A percentile compares a stretch with the other conserved stretches of the same genome.
These are phyloP conservation scores for Phlogophora meticulosa DNA, from an alignment of 2,888 invertebrate species.

Conservation along the genomic window DNA sequence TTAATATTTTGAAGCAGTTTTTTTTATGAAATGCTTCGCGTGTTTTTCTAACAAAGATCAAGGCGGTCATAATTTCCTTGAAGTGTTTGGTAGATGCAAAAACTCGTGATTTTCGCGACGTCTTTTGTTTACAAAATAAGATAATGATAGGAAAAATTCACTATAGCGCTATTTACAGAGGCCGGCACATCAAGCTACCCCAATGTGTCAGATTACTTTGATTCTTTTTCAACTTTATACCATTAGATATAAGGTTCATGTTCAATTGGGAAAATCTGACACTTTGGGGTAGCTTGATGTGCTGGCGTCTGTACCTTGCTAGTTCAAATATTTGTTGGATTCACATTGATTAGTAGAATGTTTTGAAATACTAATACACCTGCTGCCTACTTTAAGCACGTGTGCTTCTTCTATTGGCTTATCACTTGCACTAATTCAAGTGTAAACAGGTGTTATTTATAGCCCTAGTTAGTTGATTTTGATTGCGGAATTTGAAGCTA, in stretches of 20 bases:
- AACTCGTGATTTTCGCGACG: not conserved
- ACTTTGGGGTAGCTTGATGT: too few species aligned
- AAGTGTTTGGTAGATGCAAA: too few species aligned
- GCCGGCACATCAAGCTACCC: too few species aligned
- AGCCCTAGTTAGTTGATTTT: conserved; percentile 28
- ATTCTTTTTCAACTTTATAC: too few species aligned
- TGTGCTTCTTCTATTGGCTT: conserved; percentile 22
- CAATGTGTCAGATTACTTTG: too few species aligned
- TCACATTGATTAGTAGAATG: not conserved
- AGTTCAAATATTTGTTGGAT: not conserved
- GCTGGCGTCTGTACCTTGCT: not conserved
- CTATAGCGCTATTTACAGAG: too few species aligned
- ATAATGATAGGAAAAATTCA: not conserved
- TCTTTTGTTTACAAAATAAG: conserved; percentile 6
- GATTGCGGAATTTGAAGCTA: conserved; percentile 31
- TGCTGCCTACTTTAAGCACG: conserved; percentile 10
- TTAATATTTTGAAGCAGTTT: not conserved
- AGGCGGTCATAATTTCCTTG: not conserved
- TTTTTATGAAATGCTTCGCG: not conserved
- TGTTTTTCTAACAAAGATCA: not conserved
- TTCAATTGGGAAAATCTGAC: too few species aligned
- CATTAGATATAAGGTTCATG: too few species aligned
- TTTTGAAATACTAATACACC: conserved; percentile 16
- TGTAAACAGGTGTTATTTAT: conserved; percentile 33
- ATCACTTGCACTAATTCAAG: conserved; percentile 36